A percentile compares a stretch with the other conserved stretches of the same genome.
phyloP scores from a whole-genome alignment of 23 tunicate species.

The Styela plicata region DNA sequence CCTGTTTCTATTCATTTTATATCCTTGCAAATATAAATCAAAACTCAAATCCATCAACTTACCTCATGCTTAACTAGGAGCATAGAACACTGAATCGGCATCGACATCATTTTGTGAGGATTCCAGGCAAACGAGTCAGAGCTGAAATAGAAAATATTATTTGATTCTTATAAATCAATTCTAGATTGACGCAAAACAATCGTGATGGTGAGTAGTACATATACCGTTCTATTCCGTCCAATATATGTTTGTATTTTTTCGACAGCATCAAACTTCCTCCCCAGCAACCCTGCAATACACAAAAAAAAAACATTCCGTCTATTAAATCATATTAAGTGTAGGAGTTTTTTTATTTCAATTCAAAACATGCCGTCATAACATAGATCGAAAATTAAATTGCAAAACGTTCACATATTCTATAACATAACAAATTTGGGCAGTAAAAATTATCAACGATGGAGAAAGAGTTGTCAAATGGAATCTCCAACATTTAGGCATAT shows the following conservation, averaged over 20 bases:
- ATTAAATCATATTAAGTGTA: not conserved
- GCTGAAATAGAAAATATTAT: slow-evolving; percentile 17
- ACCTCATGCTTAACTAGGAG: slow-evolving; percentile 70
- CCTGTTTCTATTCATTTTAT: no score
- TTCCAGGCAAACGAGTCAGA: slow-evolving; percentile 97
- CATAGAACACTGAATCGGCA: slow-evolving; percentile 80
- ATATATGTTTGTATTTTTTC: slow-evolving; percentile 56
- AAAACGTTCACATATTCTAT: no score
- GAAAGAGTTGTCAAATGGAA: no score
- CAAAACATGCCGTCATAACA: no score
- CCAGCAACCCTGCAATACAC: slow-evolving; percentile 68
- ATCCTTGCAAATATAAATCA: no score
- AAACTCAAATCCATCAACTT: not conserved
- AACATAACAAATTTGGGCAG: no score
- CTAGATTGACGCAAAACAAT: not conserved
- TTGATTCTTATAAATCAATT: not conserved
- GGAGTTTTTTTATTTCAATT: no score
- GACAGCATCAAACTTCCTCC: slow-evolving; percentile 83
- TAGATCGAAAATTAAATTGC: no score
- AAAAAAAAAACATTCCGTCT: not conserved
- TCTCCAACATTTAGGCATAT: no score
- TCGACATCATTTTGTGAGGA: slow-evolving; percentile 79
- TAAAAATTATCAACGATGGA: no score
- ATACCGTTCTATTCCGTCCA: slow-evolving; percentile 56
- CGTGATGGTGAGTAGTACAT: not conserved